Conservation (phyloP, 1,140 invertebrate genomes). For the Pentalonia nigronervosa region DNA sequence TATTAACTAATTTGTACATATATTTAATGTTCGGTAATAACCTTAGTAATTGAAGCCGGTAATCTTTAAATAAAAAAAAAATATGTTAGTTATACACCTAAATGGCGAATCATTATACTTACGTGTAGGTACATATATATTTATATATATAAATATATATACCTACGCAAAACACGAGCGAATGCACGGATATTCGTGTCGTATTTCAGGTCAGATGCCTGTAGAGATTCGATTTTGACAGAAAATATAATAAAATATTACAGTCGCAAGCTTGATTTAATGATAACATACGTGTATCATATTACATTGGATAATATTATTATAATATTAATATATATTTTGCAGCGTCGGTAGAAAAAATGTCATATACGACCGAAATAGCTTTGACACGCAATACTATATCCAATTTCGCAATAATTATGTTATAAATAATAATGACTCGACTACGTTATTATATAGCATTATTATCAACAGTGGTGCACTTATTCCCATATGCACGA, state of each 20-base stretch:
- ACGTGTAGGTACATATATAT: no score
- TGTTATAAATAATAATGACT: background rate
- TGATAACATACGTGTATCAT: background rate
- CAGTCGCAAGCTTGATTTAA: background rate
- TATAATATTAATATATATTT: background rate
- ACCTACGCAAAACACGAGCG: background rate
- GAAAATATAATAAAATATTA: conserved; percentile 2
- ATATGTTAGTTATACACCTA: no score
- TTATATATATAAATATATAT: no score
- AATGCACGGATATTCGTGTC: background rate
- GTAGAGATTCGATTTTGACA: background rate
- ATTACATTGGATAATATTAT: no score
- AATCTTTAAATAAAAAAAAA: no score
- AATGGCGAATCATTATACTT: no score
- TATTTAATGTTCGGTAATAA: no score
- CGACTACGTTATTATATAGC: background rate
- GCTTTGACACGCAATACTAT: background rate
- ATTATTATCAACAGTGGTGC: background rate
- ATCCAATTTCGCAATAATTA: background rate
- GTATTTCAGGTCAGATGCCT: background rate
- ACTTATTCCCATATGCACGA: background rate
- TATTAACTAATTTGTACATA: no score
- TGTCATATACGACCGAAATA: background rate
- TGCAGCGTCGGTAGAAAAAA: background rate
- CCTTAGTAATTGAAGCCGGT: no score